A percentile compares a stretch with the other conserved stretches of the same genome.
Evolutionary conservation across 2,888 invertebrate species (phyloP).

Genomic region (Baccha elongata): DNA sequence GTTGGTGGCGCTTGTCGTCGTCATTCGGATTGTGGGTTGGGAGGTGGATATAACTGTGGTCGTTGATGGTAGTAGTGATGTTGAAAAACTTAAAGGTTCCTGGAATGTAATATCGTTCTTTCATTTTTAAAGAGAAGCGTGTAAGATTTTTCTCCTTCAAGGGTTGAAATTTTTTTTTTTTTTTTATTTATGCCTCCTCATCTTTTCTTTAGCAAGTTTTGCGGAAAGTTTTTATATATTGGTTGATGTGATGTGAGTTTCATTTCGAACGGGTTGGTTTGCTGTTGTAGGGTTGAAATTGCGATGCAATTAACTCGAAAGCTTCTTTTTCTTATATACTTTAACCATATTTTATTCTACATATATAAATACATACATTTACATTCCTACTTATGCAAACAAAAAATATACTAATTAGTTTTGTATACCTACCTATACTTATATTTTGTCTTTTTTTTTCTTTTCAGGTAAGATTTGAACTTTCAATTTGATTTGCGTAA

Average conservation of each 20-base stretch:
- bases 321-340: constrained; percentile 32
- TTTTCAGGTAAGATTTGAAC: constrained; percentile 71
- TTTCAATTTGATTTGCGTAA: constrained; percentile 66
- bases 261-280: constrained; percentile 43
- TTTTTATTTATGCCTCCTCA: constrained; percentile 28
- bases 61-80: constrained; percentile 44
- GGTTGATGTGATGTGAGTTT: constrained; percentile 40
- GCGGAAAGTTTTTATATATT: constrained; percentile 37
- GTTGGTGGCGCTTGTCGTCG: constrained; percentile 33
- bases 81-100: constrained; percentile 67
- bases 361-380: too few species aligned
- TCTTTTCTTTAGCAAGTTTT: constrained; percentile 37
- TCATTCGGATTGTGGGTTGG: background rate
- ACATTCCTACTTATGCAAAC: too few species aligned
- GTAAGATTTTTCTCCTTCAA: constrained; percentile 49
- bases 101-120: constrained; percentile 45
- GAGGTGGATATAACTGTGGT: constrained; percentile 7
- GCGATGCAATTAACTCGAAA: constrained; percentile 59
- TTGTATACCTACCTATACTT: background rate
- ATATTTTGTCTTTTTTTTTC: constrained; percentile 1
- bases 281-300: constrained; percentile 46
- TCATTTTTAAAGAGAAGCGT: constrained; percentile 55
- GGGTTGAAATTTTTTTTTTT: constrained; percentile 42
- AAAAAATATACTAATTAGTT: constrained; percentile 55
- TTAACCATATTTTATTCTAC: constrained; percentile 13